Conservation (phyloP, 1,140 invertebrate genomes). For the Oncopeltus fasciatus region DNA sequence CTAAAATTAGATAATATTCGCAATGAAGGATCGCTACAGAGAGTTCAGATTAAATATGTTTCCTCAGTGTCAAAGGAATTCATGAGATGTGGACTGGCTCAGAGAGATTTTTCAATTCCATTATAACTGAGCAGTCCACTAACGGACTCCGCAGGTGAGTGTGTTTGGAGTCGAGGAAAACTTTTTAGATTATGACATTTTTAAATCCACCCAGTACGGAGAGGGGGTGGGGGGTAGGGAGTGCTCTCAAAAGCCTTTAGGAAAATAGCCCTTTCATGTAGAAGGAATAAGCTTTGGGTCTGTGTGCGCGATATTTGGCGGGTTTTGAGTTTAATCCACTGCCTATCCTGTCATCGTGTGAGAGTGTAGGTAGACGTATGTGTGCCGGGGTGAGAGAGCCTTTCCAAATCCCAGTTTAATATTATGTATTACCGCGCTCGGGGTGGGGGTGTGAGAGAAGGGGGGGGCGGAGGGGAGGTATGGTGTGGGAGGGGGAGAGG, state of each 20-base stretch:
- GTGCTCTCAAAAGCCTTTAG: neutral
- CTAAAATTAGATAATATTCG: too few relatives aligned
- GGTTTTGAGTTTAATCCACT: neutral
- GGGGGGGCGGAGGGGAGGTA: neutral
- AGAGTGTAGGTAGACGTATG: too few relatives aligned
- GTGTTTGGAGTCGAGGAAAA: too few relatives aligned
- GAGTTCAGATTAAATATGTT: too few relatives aligned
- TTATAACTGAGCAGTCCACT: too few relatives aligned
- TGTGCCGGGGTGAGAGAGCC: too few relatives aligned
- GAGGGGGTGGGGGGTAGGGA: too few relatives aligned
- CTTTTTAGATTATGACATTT: neutral
- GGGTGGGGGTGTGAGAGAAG: neutral
- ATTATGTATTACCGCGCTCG: neutral
- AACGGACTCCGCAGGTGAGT: too few relatives aligned
- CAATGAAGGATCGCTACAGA: too few relatives aligned
- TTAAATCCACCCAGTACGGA: neutral
- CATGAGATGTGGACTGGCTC: too few relatives aligned
- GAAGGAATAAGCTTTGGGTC: neutral
- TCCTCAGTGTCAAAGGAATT: too few relatives aligned
- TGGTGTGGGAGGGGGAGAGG: neutral
- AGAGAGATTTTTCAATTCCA: too few relatives aligned
- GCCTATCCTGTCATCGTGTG: neutral
- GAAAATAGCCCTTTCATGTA: neutral
- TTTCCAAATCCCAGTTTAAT: neutral
- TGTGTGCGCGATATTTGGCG: neutral